Evolutionary conservation across 2,113 vertebrate species (phyloP), one percentile per base, ranked within the genome.

Genomic region (Myotis davidii): DNA sequence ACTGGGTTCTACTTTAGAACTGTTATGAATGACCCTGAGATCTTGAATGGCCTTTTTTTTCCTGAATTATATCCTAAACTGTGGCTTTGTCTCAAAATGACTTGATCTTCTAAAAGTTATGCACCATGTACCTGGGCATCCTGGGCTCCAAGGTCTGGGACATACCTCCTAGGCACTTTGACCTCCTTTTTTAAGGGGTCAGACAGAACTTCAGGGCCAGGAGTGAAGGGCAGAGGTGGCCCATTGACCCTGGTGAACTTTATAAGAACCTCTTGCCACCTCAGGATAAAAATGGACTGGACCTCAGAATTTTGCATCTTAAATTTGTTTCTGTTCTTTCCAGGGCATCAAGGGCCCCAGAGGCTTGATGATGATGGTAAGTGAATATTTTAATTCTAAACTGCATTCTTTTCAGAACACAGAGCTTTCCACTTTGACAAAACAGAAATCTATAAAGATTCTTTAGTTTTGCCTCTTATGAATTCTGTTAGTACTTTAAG

Each of bases 331-430:
- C 69, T 95, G 48, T 94, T 98, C 85, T 27, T 97, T 94, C 79
- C 94, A 99, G 99, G 99, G 99, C 34, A 27, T 82, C 48, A 99
- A 98, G 98, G 99, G 99, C 88, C 88, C 96, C 82, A 95, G 93
- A 84, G 99, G 98, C 95, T 45, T 9, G 10, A 90, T 9, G 86
- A 52, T 98, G 98, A 98, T 83, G 79, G 99, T 99, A 98, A 97
- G 99, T 99, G 85, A 97, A 88, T 13, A 54, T 73, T 93, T 94
- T 61, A 77, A 48, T 95, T 64, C 3, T 94, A 79, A 78, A n/a
- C 23, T 86, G 85, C 42, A 67, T 54, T 73, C 23, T 74, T 73
- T 86, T 82, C 11, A 61, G 3, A 74, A 89, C 27, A 70, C 10
- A 64, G 56, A 79, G 16, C 8, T 91, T 87, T 90, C 25, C 1